Evolutionary conservation across 2,888 invertebrate genomes (phyloP).

Genomic region (Gibbula magus): DNA sequence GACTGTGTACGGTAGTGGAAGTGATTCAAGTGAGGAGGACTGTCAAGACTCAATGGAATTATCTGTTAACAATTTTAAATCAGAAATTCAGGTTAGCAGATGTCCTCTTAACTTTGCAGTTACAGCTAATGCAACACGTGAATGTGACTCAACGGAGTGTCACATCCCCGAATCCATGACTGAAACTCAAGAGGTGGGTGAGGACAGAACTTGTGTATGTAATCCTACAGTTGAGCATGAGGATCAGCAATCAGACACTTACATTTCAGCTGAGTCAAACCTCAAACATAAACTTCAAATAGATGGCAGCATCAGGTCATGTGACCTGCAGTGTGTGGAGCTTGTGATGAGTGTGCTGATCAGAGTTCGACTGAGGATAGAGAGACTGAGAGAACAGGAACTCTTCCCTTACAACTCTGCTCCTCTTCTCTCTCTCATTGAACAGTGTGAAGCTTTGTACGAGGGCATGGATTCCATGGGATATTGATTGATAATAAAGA

Average conservation of each 20-base stretch:
- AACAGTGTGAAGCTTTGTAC: slow-evolving; percentile 43
- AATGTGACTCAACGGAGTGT: no score
- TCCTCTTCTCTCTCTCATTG: slow-evolving; percentile 41
- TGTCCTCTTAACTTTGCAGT: neutral
- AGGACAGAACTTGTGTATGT: no score
- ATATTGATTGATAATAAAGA: no score
- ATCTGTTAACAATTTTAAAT: slow-evolving; percentile 22
- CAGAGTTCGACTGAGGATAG: slow-evolving; percentile 44
- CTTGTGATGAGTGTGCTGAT: slow-evolving; percentile 44
- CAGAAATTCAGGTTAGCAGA: neutral
- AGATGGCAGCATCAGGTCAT: neutral
- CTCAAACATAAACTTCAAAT: neutral
- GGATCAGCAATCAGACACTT: no score
- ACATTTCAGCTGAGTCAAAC: no score
- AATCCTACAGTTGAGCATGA: no score
- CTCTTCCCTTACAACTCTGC: slow-evolving; percentile 47
- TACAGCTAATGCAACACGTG: no score
- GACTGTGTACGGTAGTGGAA: no score
- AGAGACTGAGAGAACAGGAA: slow-evolving; percentile 37
- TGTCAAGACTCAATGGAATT: neutral
- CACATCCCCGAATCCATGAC: no score
- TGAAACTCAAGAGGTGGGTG: no score
- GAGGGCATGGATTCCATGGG: slow-evolving; percentile 22
- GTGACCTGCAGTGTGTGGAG: slow-evolving; percentile 26
- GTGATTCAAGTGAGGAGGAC: neutral